Evolutionary conservation across 2,797 vertebrate genomes (phyloP).

Genomic region (Clamator glandarius): DNA sequence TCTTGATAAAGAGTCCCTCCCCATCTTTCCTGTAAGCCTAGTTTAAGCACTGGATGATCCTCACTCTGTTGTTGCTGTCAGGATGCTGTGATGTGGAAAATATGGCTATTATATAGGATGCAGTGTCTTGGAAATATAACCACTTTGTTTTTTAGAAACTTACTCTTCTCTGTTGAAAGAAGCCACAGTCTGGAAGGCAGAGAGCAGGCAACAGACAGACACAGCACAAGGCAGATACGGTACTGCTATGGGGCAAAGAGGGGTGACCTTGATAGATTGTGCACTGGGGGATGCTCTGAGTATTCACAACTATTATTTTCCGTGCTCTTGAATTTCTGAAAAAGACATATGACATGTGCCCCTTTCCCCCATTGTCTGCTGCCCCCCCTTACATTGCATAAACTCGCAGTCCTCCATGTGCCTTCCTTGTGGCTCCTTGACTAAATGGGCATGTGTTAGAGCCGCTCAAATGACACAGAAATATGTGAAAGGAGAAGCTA

Average conservation of each 20-base stretch:
- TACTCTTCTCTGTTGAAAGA: neutral
- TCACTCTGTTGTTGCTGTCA: neutral
- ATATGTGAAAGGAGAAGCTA: neutral
- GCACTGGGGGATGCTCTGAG: neutral
- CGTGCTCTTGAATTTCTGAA: neutral
- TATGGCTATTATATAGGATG: neutral
- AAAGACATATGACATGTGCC: neutral
- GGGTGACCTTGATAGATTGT: neutral
- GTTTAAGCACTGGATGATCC: too few species aligned
- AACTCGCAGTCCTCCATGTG: neutral
- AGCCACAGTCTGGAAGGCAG: neutral
- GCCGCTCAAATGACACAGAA: neutral
- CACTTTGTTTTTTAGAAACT: neutral
- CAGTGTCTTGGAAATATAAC: neutral
- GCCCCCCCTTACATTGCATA: neutral
- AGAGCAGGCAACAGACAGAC: neutral
- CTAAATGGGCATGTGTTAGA: neutral
- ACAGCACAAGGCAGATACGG: neutral
- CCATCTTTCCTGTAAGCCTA: too few species aligned
- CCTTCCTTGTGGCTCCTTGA: accelerated
- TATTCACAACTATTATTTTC: accelerated
- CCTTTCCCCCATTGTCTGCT: neutral
- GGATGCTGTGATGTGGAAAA: neutral
- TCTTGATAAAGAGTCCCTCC: too few species aligned
- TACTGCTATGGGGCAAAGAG: neutral